A percentile compares a stretch with the other conserved stretches of the same genome.
Evolutionary conservation across 2,113 vertebrate species (phyloP).

Genomic region (Poecile atricapillus): DNA sequence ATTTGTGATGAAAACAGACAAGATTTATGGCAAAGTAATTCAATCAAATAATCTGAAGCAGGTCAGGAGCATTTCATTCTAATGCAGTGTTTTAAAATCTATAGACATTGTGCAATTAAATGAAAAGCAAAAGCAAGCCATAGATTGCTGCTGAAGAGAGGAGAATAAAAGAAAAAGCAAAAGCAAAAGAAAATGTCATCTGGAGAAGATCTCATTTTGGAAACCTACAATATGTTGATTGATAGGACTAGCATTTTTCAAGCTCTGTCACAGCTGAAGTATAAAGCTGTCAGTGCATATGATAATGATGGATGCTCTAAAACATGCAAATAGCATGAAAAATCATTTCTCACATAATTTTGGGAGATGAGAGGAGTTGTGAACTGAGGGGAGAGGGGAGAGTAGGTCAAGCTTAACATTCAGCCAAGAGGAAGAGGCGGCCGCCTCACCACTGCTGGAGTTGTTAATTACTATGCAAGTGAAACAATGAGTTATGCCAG

Average conservation of each 20-base stretch:
- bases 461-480: constrained; percentile 59
- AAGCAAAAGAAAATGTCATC: constrained; percentile 26
- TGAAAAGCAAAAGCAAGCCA: constrained; percentile 25
- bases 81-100: not conserved
- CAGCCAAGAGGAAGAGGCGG: constrained; percentile 38
- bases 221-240: constrained; percentile 57
- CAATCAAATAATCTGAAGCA: constrained; percentile 16
- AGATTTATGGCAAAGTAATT: constrained; percentile 24
- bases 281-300: constrained; percentile 63
- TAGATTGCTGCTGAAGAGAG: constrained; percentile 17
- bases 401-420: constrained; percentile 54
- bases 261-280: constrained; percentile 69
- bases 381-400: constrained; percentile 45
- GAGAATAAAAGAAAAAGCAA: constrained; percentile 34
- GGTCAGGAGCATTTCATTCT: constrained; percentile 22
- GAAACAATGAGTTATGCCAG: not conserved
- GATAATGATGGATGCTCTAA: constrained; percentile 71
- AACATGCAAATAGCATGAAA: constrained; percentile 70
- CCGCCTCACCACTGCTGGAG: not conserved
- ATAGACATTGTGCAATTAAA: constrained; percentile 26
- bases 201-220: constrained; percentile 47
- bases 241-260: constrained; percentile 69
- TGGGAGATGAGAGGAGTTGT: constrained; percentile 64
- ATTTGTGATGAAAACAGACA: constrained; percentile 34
- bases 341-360: constrained; percentile 70